Evolutionary conservation across 2,113 vertebrate genomes (phyloP).

Genomic region (Tetrax tetrax): DNA sequence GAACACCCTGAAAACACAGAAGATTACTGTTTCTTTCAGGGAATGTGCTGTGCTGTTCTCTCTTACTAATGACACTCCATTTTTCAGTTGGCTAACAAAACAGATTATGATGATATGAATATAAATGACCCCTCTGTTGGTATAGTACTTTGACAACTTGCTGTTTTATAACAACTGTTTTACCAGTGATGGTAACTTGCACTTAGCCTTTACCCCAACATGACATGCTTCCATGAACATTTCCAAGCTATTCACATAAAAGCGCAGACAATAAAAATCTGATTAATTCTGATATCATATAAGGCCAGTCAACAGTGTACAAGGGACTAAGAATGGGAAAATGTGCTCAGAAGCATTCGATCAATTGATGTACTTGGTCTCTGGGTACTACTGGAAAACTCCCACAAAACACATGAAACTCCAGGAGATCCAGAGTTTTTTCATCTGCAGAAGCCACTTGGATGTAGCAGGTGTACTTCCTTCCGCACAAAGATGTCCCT

Average conservation of each 20-base stretch:
- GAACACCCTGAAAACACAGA: not conserved
- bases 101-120: not conserved
- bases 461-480: not conserved
- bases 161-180: not conserved
- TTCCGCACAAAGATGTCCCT: not conserved
- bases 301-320: not conserved
- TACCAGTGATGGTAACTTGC: not conserved
- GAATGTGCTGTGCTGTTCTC: not conserved
- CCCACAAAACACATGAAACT: not conserved
- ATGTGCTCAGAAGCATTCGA: accelerated
- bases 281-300: not conserved
- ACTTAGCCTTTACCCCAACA: not conserved
- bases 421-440: not conserved
- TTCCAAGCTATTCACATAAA: not conserved
- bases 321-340: not conserved
- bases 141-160: not conserved
- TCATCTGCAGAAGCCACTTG: not conserved
- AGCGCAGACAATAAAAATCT: not conserved
- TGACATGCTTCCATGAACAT: not conserved
- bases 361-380: not conserved
- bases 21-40: not conserved
- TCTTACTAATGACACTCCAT: not conserved
- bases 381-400: not conserved
- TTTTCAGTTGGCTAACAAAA: not conserved
- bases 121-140: not conserved